Conservation (phyloP, 2,797 vertebrate genomes). For the Garrulus glandarius region DNA sequence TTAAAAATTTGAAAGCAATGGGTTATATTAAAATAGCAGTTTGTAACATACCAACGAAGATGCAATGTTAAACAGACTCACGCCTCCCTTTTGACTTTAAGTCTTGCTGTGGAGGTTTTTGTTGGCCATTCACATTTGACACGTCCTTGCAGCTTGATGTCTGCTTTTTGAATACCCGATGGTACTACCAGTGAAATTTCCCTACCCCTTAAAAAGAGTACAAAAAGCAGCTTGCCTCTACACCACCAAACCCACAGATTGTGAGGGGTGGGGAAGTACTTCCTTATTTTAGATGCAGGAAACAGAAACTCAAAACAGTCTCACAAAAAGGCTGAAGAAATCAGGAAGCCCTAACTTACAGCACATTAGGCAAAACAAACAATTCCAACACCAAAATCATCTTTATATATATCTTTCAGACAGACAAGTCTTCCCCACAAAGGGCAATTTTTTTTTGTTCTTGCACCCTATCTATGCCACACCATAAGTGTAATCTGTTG, state of each 20-base stretch:
- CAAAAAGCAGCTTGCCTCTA: not conserved
- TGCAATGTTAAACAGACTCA: not conserved
- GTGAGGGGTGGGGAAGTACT: not conserved
- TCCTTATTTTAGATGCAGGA: constrained; percentile 19
- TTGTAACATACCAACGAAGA: not conserved
- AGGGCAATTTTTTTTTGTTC: not conserved
- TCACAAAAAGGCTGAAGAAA: constrained; percentile 6
- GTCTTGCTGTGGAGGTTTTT: not conserved
- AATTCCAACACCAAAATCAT: not conserved
- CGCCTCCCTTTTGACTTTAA: not conserved
- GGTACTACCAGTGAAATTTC: not conserved
- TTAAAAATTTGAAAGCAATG: not conserved
- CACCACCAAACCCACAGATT: not conserved
- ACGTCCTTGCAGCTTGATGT: not conserved
- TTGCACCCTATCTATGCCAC: not conserved
- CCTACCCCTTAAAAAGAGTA: not conserved
- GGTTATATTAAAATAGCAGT: not conserved
- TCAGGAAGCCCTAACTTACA: not conserved
- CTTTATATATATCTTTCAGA: not conserved
- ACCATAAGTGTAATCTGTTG: not conserved
- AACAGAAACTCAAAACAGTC: not conserved
- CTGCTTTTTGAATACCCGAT: not conserved
- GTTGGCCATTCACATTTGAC: not conserved
- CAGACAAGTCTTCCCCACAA: not conserved
- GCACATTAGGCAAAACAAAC: not conserved